Percentiles rank a stretch among this genome's conserved stretches.
Evolutionary conservation across 2,113 vertebrate genomes (phyloP).

Genomic region (Hemicordylus capensis): DNA sequence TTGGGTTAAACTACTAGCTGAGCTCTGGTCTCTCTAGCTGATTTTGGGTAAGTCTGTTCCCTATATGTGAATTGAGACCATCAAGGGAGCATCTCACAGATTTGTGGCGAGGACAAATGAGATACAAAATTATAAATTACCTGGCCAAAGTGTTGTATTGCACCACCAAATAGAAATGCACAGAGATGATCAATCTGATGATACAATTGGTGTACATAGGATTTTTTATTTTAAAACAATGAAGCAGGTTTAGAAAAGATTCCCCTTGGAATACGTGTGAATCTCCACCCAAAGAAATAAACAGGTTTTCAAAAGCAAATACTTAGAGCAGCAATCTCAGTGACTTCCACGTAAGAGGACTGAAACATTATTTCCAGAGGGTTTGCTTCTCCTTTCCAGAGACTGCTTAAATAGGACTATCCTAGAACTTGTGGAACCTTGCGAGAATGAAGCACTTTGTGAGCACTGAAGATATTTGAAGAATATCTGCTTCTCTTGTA

Average conservation of each 20-base stretch:
- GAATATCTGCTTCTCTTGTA: neutral
- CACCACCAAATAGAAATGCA: neutral
- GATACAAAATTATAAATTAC: neutral
- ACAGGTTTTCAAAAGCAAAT: neutral
- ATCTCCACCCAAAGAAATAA: neutral
- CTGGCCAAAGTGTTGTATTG: neutral
- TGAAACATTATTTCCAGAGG: neutral
- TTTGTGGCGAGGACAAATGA: neutral
- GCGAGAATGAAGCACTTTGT: neutral
- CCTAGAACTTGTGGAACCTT: neutral
- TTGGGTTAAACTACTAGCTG: neutral
- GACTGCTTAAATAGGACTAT: neutral
- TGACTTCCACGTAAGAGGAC: neutral
- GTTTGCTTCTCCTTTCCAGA: neutral
- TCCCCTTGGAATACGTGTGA: no score
- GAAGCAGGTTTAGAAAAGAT: no score
- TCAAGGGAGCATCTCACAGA: neutral
- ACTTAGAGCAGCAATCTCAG: neutral
- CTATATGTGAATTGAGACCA: neutral
- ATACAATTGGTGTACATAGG: neutral
- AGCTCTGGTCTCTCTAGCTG: neutral
- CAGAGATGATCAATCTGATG: neutral
- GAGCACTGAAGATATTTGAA: neutral
- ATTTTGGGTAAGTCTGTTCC: neutral
- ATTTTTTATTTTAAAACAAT: neutral